Base-by-base conservation (phyloP, 2,888 invertebrate genomes). In the Zygogramma bicolorata region DNA sequence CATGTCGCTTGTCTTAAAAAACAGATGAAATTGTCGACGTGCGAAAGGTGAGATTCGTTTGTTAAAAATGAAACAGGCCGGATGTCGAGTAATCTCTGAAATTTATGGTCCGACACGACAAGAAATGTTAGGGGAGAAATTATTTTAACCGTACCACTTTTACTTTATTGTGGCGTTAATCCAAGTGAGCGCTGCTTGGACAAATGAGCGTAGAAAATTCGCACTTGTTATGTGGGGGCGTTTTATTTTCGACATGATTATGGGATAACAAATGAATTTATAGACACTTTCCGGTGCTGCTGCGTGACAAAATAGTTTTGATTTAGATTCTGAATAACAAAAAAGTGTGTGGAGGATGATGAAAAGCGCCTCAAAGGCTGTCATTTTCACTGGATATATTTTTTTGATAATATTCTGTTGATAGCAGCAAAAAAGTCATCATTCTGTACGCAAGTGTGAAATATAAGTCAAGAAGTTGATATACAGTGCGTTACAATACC, bases 1-100 rank as follows among this genome's bases (percentile, higher is more conserved):
- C 73, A 72, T 76, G 75, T 71, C 68, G 65, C 66, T 66, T 70
- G 75, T 70, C 70, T 61, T 66, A 69, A 72, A 76, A 76, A 71
- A 76, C 70, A 73, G 73, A 75, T 74, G 73, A 75, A 73, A 74
- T 73, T 59, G 74, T 73, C 72, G 77, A 77, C 75, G 72, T 75
- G 78, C 78, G 73, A 77, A 79, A 78, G 78, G 76, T 77, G 71
- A 73, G 75, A 75, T 69, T 73, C 75, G 76, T 76, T 79, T 75
- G 75, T 77, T 75, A 75, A 74, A 73, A 70, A 75, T 58, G 60
- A 67, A 70, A 74, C 71, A 65, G 72, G 59, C 77, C 74, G 75
- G 77, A 75, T 74, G 75, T 68, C 74, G 71, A 67, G 68, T 77
- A 77, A 77, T 77, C 77, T 77, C 74, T 69, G 57, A 58, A 71